Evolutionary conservation across 2,113 vertebrate genomes (phyloP), one percentile per base, ranked within the genome.

Genomic region (Pteropus alecto): DNA sequence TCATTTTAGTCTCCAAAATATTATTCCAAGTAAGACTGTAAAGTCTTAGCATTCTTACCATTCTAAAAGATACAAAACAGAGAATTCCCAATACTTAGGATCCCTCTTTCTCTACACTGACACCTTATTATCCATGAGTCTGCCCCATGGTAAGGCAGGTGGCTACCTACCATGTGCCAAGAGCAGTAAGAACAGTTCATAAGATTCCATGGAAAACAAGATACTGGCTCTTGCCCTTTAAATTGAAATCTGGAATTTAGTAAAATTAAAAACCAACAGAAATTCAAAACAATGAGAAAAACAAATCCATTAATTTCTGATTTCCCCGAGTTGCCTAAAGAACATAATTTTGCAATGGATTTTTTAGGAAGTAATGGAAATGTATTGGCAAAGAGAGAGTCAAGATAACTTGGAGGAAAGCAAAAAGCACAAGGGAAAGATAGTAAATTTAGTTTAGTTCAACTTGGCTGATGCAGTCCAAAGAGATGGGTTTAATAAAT

Each of bases 361-460:
- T 89, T 96, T 92, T 95, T 58, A 92, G 94, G 46, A 26, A 90
- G 19, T 78, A 48, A 48, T 76, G 48, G 73, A 85, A 93, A 94
- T 82, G 4, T 41, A 88, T 22, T 84, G 21, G 35, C 43, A 89
- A 94, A 94, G 19, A 74, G 21, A 58, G 15, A 60, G 28, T 33
- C 46, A 92, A 79, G 70, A 6, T 73, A 89, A 78, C 48, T 43
- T 79, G 48, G 18, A 81, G 58, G 14, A 60, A 7, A 94, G 48
- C 43, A 95, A 83, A 93, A 92, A 90, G 24, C 28, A 90, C 58
- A 74, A 61, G 33, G 38, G 24, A 48, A 94, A 43, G 16, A 93
- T 1, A 73, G 46, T 65, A 86, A 78, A 90, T 65, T 71, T 33
- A 81, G 24, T 71, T 26, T 82, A 41, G 21, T 58, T 82, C n/a